Percentiles rank a stretch among this genome's conserved stretches.
These are phyloP conservation scores for Clarias platycephalus DNA, from an alignment of 2,797 vertebrate species.

Conservation along the genomic window DNA sequence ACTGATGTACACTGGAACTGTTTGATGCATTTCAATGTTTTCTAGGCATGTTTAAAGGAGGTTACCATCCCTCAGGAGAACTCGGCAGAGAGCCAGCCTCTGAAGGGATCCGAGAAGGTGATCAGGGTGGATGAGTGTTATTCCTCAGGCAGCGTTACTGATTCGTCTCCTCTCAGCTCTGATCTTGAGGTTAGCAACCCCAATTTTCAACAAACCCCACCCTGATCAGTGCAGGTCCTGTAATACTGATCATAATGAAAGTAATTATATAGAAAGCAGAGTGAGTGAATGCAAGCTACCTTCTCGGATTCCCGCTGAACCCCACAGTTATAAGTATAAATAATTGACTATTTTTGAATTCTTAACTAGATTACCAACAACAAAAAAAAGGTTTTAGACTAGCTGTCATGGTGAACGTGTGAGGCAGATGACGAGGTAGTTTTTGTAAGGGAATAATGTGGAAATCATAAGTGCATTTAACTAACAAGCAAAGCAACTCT, in stretches of 20 bases:
- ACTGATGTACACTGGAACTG: background rate
- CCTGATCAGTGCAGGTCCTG: background rate
- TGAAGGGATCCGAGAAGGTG: conserved; percentile 56
- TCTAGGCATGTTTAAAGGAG: conserved; percentile 67
- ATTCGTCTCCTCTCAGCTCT: conserved; percentile 74
- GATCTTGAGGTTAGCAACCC: conserved; percentile 79
- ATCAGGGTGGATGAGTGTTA: conserved; percentile 66
- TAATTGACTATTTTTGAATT: background rate
- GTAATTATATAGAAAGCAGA: background rate
- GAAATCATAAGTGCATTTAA: background rate
- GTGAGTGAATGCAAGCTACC: background rate
- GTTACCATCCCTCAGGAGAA: conserved; percentile 65
- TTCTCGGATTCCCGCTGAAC: background rate
- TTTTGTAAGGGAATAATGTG: background rate
- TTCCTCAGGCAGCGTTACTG: conserved; percentile 72
- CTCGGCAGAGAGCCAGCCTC: conserved; percentile 31
- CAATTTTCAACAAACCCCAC: background rate
- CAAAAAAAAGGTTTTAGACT: background rate
- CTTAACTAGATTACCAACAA: background rate
- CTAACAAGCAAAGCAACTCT: background rate
- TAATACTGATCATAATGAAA: background rate
- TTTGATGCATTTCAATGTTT: background rate
- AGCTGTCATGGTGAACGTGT: background rate
- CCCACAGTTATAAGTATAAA: background rate
- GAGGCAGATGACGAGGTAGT: background rate